phyloP scores from a whole-genome alignment of 2,888 invertebrate genomes.

The Microplitis manilae region DNA sequence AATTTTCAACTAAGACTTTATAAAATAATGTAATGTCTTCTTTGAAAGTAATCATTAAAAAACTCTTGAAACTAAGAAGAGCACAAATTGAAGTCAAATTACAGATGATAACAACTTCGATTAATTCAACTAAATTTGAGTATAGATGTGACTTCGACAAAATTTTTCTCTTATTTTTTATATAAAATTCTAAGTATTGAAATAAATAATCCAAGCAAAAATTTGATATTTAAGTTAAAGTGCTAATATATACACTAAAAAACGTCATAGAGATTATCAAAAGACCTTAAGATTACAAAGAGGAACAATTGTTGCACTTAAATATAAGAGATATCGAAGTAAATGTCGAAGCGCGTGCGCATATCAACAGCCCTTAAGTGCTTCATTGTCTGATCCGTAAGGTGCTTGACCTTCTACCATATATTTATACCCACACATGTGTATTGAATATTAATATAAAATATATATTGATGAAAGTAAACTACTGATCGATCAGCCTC shows the following conservation, averaged over 20 bases:
- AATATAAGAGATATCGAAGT: background rate
- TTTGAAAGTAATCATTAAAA: too few relatives aligned
- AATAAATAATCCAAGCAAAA: background rate
- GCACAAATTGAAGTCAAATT: too few relatives aligned
- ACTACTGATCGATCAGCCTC: slow-evolving; percentile 23
- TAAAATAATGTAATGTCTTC: too few relatives aligned
- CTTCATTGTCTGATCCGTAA: slow-evolving; percentile 66
- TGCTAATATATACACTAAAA: background rate
- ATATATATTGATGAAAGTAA: slow-evolving; percentile 50
- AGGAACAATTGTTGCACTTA: slow-evolving; percentile 16
- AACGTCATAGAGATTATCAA: background rate
- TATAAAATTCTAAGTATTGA: too few relatives aligned
- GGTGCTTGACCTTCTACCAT: slow-evolving; percentile 70
- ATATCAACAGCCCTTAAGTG: slow-evolving; percentile 14
- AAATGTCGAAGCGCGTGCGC: slow-evolving; percentile 20
- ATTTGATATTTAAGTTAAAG: background rate
- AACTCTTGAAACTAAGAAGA: too few relatives aligned
- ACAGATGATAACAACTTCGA: too few relatives aligned
- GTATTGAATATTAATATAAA: slow-evolving; percentile 42
- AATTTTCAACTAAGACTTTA: too few relatives aligned
- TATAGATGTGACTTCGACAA: too few relatives aligned
- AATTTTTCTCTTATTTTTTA: too few relatives aligned
- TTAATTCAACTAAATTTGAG: too few relatives aligned
- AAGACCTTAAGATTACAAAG: background rate
- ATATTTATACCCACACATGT: slow-evolving; percentile 44